These are phyloP conservation scores for Characodon lateralis DNA, from an alignment of 2,797 vertebrate genomes.

Conservation along the genomic window DNA sequence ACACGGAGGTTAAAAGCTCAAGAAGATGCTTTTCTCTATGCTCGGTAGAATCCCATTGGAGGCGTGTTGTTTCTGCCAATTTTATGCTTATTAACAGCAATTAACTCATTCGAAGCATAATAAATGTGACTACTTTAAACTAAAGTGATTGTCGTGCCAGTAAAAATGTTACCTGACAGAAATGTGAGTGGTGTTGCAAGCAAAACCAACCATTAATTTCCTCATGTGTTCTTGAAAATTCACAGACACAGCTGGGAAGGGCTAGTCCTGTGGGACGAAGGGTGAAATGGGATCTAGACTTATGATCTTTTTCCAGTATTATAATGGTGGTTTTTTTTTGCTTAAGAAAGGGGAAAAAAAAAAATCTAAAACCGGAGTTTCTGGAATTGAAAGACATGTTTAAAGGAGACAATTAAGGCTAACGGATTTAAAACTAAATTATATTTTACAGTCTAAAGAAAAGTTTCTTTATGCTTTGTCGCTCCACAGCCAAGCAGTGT, in stretches of 20 bases:
- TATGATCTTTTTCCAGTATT: no score
- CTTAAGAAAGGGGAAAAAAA: neutral
- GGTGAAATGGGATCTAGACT: no score
- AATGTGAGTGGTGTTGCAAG: no score
- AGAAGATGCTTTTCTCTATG: neutral
- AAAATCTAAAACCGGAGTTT: neutral
- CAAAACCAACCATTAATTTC: no score
- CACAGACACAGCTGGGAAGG: no score
- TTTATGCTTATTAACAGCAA: neutral
- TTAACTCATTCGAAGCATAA: neutral
- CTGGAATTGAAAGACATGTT: no score
- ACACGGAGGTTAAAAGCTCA: neutral
- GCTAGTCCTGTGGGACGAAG: no score
- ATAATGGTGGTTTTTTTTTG: neutral
- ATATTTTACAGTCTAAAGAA: neutral
- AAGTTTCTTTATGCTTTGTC: neutral
- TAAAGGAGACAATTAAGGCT: neutral
- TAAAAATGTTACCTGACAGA: no score
- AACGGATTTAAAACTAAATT: neutral
- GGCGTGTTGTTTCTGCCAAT: neutral
- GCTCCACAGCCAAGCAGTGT: slow-evolving; percentile 65
- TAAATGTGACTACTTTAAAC: neutral
- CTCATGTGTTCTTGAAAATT: no score
- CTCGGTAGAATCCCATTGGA: neutral
- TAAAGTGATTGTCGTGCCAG: neutral